phyloP scores from a whole-genome alignment of 2,797 vertebrate genomes.

The Apogon talboti region DNA sequence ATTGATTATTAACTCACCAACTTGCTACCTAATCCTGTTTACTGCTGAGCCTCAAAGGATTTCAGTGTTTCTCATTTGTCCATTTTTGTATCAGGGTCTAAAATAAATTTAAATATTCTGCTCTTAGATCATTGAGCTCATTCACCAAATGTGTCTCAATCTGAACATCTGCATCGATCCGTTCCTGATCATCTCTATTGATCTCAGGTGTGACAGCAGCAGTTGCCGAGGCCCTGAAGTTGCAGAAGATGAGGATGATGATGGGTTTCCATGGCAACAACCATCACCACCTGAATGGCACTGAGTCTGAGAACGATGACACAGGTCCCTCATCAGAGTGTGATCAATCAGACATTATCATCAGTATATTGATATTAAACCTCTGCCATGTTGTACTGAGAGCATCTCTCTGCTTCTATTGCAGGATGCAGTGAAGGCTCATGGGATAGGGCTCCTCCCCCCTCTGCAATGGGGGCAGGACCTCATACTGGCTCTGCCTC shows the following conservation, averaged over 20 bases:
- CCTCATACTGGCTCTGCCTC: conserved; percentile 23
- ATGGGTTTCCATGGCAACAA: conserved; percentile 78
- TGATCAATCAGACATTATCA: background rate
- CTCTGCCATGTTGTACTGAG: too few relatives aligned
- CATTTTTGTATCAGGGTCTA: too few relatives aligned
- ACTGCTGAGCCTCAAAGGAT: too few relatives aligned
- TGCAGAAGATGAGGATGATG: conserved; percentile 92
- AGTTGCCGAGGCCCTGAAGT: conserved; percentile 92
- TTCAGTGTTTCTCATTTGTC: too few relatives aligned
- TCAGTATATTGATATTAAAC: background rate
- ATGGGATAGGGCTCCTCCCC: conserved; percentile 88
- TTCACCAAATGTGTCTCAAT: too few relatives aligned
- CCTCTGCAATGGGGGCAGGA: background rate
- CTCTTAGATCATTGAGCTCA: too few relatives aligned
- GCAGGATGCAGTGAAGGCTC: conserved; percentile 90
- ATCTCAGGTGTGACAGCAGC: conserved; percentile 84
- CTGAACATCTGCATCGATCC: too few relatives aligned
- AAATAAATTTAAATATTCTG: too few relatives aligned
- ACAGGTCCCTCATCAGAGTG: conserved; percentile 74
- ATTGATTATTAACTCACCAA: too few relatives aligned
- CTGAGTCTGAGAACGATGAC: conserved; percentile 89
- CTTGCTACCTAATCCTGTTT: too few relatives aligned
- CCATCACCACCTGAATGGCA: conserved; percentile 86
- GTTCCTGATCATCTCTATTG: too few relatives aligned
- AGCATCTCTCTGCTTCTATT: background rate